A percentile compares a stretch with the other conserved stretches of the same genome.
phyloP scores from a whole-genome alignment of 2,113 vertebrate genomes.

The Plecotus auritus region DNA sequence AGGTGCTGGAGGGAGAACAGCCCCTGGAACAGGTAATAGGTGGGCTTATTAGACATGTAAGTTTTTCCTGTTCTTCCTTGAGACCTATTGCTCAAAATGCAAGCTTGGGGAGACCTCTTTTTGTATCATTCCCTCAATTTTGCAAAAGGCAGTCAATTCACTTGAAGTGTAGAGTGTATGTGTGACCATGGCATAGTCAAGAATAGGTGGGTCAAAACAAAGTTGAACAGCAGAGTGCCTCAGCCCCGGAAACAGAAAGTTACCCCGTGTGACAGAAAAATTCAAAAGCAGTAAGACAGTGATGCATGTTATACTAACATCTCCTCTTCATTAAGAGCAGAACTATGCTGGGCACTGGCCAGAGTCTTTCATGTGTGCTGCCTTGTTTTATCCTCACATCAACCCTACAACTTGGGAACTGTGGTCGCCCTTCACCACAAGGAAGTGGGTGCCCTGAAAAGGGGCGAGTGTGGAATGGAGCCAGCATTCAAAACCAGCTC shows the following conservation, averaged over 20 bases:
- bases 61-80: not conserved
- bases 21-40: rapidly evolving
- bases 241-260: not conserved
- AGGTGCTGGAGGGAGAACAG: not conserved
- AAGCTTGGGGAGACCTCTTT: not conserved
- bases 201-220: not conserved
- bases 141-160: not conserved
- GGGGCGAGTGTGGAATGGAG: rapidly evolving
- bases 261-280: not conserved
- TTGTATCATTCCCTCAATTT: not conserved
- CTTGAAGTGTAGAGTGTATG: not conserved
- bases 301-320: no score
- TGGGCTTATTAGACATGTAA: not conserved
- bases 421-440: not conserved
- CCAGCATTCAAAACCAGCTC: not conserved
- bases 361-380: not conserved
- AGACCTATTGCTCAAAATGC: not conserved
- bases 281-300: not conserved
- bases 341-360: not conserved
- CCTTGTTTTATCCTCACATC: not conserved
- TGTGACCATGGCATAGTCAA: not conserved
- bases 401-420: not conserved
- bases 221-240: not conserved
- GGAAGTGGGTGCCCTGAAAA: not conserved
- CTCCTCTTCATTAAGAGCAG: not conserved